Percentiles rank a stretch among this genome's conserved stretches.
Conservation (phyloP, 2,797 vertebrate species). For the Hippoglossus hippoglossus region DNA sequence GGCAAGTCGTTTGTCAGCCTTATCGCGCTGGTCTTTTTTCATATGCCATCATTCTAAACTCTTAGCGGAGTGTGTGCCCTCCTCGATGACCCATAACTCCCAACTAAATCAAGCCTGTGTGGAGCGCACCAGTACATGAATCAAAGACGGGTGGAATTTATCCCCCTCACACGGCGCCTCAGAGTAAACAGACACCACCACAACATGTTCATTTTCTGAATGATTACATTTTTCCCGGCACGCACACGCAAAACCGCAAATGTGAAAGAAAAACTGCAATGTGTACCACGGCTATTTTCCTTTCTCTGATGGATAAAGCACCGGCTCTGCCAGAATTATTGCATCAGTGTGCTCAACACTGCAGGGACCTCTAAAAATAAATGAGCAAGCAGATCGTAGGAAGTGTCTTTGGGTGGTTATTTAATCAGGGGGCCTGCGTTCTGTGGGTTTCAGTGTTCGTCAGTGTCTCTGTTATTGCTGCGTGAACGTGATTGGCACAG, state of each 20-base stretch:
- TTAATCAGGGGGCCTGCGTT: conserved; percentile 73
- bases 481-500: conserved; percentile 37
- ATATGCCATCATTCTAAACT: conserved; percentile 38
- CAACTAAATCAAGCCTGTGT: conserved; percentile 45
- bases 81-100: conserved; percentile 50
- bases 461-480: conserved; percentile 26
- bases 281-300: conserved; percentile 41
- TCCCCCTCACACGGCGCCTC: conserved; percentile 29
- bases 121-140: conserved; percentile 41
- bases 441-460: conserved; percentile 57
- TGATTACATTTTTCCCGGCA: conserved; percentile 55
- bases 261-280: conserved; percentile 64
- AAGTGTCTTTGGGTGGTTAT: conserved; percentile 65
- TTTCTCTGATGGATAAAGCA: conserved; percentile 63
- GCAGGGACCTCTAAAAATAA: conserved; percentile 75
- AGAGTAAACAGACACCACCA: conserved; percentile 29
- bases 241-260: conserved; percentile 10
- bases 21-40: conserved; percentile 23
- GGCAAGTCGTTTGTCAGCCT: conserved; percentile 47
- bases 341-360: conserved; percentile 69
- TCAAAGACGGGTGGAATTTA: conserved; percentile 51
- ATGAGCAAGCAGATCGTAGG: conserved; percentile 64
- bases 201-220: conserved; percentile 53
- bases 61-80: conserved; percentile 14
- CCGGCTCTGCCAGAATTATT: conserved; percentile 67